phyloP scores from a whole-genome alignment of 2,888 invertebrate genomes.

The Eupithecia pulchellata region DNA sequence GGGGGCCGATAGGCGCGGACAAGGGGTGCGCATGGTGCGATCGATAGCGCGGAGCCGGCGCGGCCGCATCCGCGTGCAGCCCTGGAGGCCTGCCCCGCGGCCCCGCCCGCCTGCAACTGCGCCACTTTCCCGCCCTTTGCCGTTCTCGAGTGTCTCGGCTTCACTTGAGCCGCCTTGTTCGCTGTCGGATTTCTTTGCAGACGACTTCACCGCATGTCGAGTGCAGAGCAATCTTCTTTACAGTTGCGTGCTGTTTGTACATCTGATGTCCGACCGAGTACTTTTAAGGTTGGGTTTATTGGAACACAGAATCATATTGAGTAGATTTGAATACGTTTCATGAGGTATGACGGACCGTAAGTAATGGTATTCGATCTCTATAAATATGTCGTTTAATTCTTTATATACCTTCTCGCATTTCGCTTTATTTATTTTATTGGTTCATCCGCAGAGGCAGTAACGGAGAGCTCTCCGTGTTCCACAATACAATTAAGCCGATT shows the following conservation, averaged over 20 bases:
- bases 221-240: conserved; percentile 33
- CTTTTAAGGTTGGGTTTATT: conserved; percentile 3
- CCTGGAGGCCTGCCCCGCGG: conserved; percentile 23
- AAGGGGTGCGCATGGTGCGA: conserved; percentile 46
- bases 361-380: conserved; percentile 4
- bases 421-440: conserved; percentile 15
- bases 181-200: conserved; percentile 36
- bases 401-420: conserved; percentile 8
- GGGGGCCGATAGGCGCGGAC: conserved; percentile 54
- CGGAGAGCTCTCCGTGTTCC: conserved; percentile 27
- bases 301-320: not conserved
- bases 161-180: conserved; percentile 39
- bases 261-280: conserved; percentile 10
- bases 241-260: conserved; percentile 29
- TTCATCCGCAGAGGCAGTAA: conserved; percentile 12
- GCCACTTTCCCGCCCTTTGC: conserved; percentile 40
- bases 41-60: conserved; percentile 58
- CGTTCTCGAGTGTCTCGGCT: conserved; percentile 42
- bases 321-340: not conserved
- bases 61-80: conserved; percentile 51
- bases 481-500: conserved; percentile 39
- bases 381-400: conserved; percentile 1
- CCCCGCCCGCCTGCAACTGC: conserved; percentile 51
- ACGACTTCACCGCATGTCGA: conserved; percentile 32
- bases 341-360: not conserved